phyloP scores from a whole-genome alignment of 2,113 vertebrate species.

The Aldabrachelys gigantea region DNA sequence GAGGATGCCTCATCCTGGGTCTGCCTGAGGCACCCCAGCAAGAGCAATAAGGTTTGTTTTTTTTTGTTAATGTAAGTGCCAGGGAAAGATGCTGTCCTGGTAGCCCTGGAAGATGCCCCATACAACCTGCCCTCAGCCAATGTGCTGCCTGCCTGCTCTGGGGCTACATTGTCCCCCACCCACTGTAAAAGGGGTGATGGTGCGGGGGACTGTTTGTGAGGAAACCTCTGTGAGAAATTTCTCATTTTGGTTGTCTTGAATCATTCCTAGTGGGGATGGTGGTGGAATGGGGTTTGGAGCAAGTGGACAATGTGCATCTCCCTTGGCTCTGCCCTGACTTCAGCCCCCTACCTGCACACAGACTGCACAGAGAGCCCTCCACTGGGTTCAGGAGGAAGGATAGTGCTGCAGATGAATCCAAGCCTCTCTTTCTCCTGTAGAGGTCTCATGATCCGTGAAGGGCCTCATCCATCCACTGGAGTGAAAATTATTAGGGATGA shows the following conservation, averaged over 20 bases:
- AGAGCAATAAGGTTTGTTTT: slow-evolving; percentile 9
- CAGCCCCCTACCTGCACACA: not conserved
- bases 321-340: not conserved
- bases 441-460: not conserved
- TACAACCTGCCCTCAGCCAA: slow-evolving; percentile 53
- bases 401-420: not conserved
- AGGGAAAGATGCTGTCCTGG: slow-evolving; percentile 38
- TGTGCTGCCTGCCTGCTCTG: slow-evolving; percentile 20
- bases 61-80: slow-evolving; percentile 1
- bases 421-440: not conserved
- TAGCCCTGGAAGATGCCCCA: slow-evolving; percentile 40
- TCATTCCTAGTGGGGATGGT: not conserved
- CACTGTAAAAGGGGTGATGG: not conserved
- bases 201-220: slow-evolving; percentile 1
- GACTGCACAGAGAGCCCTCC: not conserved
- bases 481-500: not conserved
- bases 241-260: not conserved
- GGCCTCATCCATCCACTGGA: not conserved
- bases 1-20: not conserved
- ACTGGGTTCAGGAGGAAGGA: not conserved
- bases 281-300: not conserved
- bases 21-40: not conserved
- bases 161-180: slow-evolving; percentile 51
- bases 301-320: not conserved
- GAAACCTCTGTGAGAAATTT: slow-evolving; percentile 26